These are phyloP conservation scores for Acronicta aceris DNA, from an alignment of 2,888 invertebrate species.

Conservation along the genomic window DNA sequence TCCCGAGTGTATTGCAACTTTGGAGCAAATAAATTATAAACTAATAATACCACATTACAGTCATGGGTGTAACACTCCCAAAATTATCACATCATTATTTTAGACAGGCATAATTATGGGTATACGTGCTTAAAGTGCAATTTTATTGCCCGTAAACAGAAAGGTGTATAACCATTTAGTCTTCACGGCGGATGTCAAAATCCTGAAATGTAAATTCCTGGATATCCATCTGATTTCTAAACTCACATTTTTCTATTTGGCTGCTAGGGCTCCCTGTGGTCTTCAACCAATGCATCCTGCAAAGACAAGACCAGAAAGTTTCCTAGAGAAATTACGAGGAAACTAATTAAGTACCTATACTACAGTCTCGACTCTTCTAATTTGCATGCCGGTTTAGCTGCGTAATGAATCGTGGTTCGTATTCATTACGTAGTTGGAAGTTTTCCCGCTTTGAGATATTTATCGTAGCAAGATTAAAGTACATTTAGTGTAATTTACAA, in stretches of 20 bases:
- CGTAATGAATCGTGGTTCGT: conserved; percentile 43
- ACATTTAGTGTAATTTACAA: conserved; percentile 17
- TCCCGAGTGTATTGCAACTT: conserved; percentile 35
- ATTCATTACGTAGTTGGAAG: conserved; percentile 37
- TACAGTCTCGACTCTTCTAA: conserved; percentile 24
- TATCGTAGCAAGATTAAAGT: conserved; percentile 26
- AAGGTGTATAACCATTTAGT: conserved; percentile 13
- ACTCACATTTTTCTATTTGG: conserved; percentile 92
- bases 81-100: conserved; percentile 38
- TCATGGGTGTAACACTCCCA: conserved; percentile 19
- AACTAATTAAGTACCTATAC: conserved; percentile 34
- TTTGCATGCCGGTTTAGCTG: conserved; percentile 34
- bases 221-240: conserved; percentile 91
- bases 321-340: conserved; percentile 33
- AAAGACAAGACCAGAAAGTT: conserved; percentile 31
- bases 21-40: conserved; percentile 44
- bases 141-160: not conserved
- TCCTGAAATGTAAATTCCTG: conserved; percentile 79
- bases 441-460: conserved; percentile 10
- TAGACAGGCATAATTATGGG: not conserved
- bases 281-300: conserved; percentile 88
- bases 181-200: conserved; percentile 83
- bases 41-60: conserved; percentile 35
- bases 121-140: conserved; percentile 3
- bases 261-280: conserved; percentile 93